Evolutionary conservation across 2,113 vertebrate species (phyloP).

Genomic region (Etheostoma cragini): DNA sequence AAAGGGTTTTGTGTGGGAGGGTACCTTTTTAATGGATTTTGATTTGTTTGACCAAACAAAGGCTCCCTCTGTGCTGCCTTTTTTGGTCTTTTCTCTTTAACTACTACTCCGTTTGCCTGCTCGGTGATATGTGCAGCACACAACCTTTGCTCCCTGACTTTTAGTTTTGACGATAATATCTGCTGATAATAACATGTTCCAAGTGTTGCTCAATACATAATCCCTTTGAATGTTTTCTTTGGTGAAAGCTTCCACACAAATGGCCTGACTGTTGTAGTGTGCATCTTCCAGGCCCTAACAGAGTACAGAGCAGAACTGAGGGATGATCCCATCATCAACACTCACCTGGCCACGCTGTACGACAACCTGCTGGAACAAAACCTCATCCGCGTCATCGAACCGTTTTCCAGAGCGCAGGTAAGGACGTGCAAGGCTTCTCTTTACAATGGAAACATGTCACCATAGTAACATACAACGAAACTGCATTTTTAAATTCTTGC

Average conservation of each 20-base stretch:
- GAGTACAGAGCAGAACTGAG: conserved; percentile 97
- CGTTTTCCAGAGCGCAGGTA: conserved; percentile 99
- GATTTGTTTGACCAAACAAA: too few species aligned
- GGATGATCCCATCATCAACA: conserved; percentile 98
- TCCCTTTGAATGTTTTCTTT: not conserved
- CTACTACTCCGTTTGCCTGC: too few species aligned
- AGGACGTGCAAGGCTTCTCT: not conserved
- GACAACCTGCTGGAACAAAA: conserved; percentile 99
- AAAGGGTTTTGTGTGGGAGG: too few species aligned
- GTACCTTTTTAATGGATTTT: not conserved
- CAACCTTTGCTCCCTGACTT: not conserved
- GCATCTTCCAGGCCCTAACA: conserved; percentile 89
- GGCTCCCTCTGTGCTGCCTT: not conserved
- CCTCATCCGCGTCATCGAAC: conserved; percentile 98
- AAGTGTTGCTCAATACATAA: not conserved
- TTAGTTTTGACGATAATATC: not conserved
- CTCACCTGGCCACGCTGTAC: conserved; percentile 95
- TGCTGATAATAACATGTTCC: not conserved
- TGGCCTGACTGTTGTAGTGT: not conserved
- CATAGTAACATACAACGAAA: not conserved
- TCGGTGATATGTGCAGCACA: not conserved
- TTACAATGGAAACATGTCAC: not conserved
- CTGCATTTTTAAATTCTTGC: not conserved
- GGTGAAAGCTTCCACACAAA: not conserved
- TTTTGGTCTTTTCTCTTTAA: not conserved